Evolutionary conservation across 2,888 invertebrate genomes (phyloP).

Genomic region (Hylaea fasciaria): DNA sequence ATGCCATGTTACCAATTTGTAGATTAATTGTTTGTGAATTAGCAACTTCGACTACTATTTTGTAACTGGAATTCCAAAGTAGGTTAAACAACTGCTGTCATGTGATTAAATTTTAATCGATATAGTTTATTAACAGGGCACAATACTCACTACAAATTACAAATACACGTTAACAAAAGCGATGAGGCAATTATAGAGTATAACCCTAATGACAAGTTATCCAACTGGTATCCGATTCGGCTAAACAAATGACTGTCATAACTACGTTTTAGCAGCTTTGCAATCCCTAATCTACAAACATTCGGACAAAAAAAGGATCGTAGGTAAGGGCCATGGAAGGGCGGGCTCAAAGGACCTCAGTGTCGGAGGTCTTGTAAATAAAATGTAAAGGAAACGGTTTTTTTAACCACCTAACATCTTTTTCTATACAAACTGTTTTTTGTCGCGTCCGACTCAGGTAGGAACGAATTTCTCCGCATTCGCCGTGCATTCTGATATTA

Average conservation of each 20-base stretch:
- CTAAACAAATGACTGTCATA: conserved; percentile 2
- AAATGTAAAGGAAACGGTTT: conserved; percentile 78
- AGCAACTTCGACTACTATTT: conserved; percentile 18
- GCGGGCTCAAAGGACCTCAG: conserved; percentile 67
- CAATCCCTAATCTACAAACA: conserved; percentile 42
- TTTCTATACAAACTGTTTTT: conserved; percentile 23
- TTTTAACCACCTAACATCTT: conserved; percentile 70
- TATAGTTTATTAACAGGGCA: no score
- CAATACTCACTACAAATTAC: no score
- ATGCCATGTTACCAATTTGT: no score
- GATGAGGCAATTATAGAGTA: no score
- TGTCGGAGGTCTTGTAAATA: conserved; percentile 83
- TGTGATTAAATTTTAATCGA: conserved; percentile 12
- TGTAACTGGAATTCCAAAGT: conserved; percentile 19
- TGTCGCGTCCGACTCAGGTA: conserved; percentile 68
- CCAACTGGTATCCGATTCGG: background rate
- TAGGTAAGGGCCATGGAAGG: conserved; percentile 56
- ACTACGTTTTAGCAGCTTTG: conserved; percentile 27
- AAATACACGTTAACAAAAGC: no score
- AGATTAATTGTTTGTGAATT: conserved; percentile 2
- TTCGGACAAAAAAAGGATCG: conserved; percentile 77
- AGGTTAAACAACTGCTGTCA: conserved; percentile 19
- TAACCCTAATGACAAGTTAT: no score
- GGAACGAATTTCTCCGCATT: conserved; percentile 57
- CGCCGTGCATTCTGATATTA: conserved; percentile 59